Conservation (phyloP, 2,888 invertebrate genomes). For the Apamea sordens region DNA sequence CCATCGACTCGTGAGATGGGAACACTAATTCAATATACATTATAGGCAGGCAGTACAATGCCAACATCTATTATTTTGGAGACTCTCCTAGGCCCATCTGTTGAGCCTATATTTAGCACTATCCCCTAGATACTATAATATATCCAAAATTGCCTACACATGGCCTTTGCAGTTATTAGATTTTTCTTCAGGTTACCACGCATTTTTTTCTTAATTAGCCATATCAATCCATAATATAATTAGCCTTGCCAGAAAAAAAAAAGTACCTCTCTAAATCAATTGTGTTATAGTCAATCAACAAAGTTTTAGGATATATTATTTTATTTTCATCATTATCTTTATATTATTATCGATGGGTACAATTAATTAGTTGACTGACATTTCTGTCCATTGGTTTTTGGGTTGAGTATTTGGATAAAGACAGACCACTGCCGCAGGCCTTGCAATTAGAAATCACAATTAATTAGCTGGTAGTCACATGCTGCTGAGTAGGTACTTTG, state of each 20-base stretch:
- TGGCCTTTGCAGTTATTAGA: conserved; percentile 4
- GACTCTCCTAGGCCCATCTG: conserved; percentile 42
- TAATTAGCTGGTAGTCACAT: background rate
- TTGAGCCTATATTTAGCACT: conserved; percentile 25
- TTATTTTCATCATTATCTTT: background rate
- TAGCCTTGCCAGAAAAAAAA: conserved; percentile 2
- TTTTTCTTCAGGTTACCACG: conserved; percentile 34
- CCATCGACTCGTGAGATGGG: conserved; percentile 64
- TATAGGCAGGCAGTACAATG: conserved; percentile 63
- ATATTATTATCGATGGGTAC: background rate
- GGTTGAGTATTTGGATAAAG: background rate
- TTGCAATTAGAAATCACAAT: too few relatives aligned
- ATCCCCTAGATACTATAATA: conserved; percentile 10
- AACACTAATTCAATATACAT: conserved; percentile 72
- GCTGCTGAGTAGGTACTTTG: background rate
- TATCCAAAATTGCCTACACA: conserved; percentile 34
- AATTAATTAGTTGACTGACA: background rate
- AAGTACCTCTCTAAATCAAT: background rate
- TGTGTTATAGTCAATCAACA: background rate
- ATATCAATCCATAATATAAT: conserved; percentile 74
- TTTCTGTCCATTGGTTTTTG: background rate
- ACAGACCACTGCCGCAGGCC: too few relatives aligned
- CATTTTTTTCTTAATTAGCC: conserved; percentile 79
- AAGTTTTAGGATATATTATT: background rate
- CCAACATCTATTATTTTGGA: conserved; percentile 60